Conservation (phyloP, 2,888 invertebrate species). For the Acleris holmiana region DNA sequence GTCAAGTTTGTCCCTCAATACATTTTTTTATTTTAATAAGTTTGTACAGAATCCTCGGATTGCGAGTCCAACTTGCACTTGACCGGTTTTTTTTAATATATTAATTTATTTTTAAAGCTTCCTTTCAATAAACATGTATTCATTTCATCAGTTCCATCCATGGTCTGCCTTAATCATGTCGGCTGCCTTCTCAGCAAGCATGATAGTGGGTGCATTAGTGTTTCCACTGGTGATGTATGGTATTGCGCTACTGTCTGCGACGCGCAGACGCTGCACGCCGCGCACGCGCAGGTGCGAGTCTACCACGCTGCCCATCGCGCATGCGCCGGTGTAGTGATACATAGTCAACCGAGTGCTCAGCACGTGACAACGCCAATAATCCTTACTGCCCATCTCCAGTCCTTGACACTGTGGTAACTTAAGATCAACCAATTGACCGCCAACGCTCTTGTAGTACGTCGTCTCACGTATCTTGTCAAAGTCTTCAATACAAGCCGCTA, state of each 20-base stretch:
- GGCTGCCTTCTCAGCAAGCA: constrained; percentile 46
- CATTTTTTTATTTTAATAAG: too few relatives aligned
- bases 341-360: constrained; percentile 87
- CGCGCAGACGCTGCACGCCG: constrained; percentile 47
- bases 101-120: too few relatives aligned
- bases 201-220: constrained; percentile 76
- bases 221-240: constrained; percentile 82
- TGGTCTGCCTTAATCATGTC: constrained; percentile 40
- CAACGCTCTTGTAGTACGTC: constrained; percentile 58
- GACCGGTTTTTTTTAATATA: too few relatives aligned
- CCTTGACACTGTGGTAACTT: constrained; percentile 46
- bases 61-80: too few relatives aligned
- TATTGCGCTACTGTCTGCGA: constrained; percentile 64
- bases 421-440: constrained; percentile 51
- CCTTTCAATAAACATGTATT: too few relatives aligned
- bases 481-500: constrained; percentile 61
- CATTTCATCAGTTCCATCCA: not conserved
- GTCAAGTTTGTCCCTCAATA: too few relatives aligned
- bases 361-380: constrained; percentile 87
- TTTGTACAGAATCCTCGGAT: too few relatives aligned
- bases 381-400: constrained; percentile 66
- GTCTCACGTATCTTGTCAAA: constrained; percentile 62
- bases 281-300: constrained; percentile 78
- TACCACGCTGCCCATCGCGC: constrained; percentile 90
- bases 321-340: constrained; percentile 88